A percentile compares a stretch with the other conserved stretches of the same genome.
These are phyloP conservation scores for Apostichopus leukothele DNA, from an alignment of 53 echinoderm and acorn worm genomes.

Conservation along the genomic window DNA sequence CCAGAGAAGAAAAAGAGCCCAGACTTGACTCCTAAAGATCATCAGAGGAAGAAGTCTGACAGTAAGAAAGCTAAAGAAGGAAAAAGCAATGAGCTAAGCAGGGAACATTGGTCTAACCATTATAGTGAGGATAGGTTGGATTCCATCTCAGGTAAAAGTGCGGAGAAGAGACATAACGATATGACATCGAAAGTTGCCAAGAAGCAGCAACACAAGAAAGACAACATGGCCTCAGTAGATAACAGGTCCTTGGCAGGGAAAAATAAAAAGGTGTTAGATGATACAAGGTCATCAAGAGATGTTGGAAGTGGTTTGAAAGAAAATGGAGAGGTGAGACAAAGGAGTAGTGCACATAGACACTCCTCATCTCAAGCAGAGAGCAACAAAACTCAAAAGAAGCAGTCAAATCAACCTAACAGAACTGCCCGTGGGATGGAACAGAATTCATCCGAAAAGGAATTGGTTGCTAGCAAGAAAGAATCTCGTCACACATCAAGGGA, in stretches of 20 bases:
- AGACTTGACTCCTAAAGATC: neutral
- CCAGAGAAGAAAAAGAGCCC: neutral
- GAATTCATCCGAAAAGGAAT: neutral
- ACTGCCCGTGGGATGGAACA: neutral
- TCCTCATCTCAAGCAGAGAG: neutral
- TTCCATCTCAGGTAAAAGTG: neutral
- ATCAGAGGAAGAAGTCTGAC: neutral
- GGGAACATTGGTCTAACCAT: neutral
- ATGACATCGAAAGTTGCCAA: neutral
- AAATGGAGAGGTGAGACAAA: slow-evolving; percentile 3
- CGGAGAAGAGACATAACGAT: neutral
- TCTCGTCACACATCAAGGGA: neutral
- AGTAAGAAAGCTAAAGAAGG: neutral
- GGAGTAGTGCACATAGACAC: neutral
- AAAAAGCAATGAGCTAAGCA: neutral
- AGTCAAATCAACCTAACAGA: neutral
- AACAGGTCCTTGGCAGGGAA: neutral
- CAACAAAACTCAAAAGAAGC: neutral
- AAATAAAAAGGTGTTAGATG: neutral
- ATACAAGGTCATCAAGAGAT: neutral
- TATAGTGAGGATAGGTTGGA: neutral
- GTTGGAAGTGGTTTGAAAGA: neutral
- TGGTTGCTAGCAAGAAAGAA: neutral
- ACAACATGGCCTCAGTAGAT: neutral
- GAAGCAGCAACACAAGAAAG: neutral